phyloP scores from a whole-genome alignment of 2,113 vertebrate species.

The Brachyistius frenatus region DNA sequence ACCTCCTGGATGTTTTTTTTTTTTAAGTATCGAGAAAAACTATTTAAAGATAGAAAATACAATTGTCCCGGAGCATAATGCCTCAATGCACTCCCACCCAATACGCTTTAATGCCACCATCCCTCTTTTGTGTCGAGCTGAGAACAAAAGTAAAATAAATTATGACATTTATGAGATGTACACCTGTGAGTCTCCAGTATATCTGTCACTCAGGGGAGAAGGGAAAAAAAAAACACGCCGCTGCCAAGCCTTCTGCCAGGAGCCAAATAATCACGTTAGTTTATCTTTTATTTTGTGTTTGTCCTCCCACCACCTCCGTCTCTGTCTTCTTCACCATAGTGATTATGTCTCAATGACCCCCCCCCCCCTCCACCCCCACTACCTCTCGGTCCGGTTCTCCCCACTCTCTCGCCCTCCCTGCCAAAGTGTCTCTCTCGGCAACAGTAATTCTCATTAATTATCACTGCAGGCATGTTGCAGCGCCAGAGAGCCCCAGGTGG shows the following conservation, averaged over 20 bases:
- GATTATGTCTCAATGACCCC: slow-evolving; percentile 63
- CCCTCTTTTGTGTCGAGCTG: not conserved
- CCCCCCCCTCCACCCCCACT: too few species aligned
- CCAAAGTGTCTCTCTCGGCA: slow-evolving; percentile 58
- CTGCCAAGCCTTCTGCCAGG: slow-evolving; percentile 37
- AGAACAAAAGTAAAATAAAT: slow-evolving; percentile 36
- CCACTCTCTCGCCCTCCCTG: slow-evolving; percentile 31
- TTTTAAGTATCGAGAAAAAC: too few species aligned
- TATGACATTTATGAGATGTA: slow-evolving; percentile 17
- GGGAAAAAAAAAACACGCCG: not conserved
- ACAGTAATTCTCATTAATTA: slow-evolving; percentile 74
- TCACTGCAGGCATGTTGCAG: slow-evolving; percentile 61
- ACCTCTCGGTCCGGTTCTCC: slow-evolving; percentile 32
- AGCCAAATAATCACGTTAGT: slow-evolving; percentile 62
- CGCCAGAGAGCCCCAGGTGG: slow-evolving; percentile 66
- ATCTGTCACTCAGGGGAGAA: slow-evolving; percentile 34
- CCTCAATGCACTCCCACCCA: slow-evolving; percentile 26
- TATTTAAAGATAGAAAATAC: too few species aligned
- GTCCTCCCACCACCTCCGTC: slow-evolving; percentile 56
- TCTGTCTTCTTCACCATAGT: slow-evolving; percentile 52
- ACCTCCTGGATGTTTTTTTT: too few species aligned
- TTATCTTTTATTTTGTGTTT: slow-evolving; percentile 42
- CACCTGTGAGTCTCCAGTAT: slow-evolving; percentile 22
- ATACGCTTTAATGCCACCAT: slow-evolving; percentile 4
- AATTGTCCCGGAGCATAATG: not conserved